Evolutionary conservation across 2,113 vertebrate genomes (phyloP).

Genomic region (Parotia lawesii): DNA sequence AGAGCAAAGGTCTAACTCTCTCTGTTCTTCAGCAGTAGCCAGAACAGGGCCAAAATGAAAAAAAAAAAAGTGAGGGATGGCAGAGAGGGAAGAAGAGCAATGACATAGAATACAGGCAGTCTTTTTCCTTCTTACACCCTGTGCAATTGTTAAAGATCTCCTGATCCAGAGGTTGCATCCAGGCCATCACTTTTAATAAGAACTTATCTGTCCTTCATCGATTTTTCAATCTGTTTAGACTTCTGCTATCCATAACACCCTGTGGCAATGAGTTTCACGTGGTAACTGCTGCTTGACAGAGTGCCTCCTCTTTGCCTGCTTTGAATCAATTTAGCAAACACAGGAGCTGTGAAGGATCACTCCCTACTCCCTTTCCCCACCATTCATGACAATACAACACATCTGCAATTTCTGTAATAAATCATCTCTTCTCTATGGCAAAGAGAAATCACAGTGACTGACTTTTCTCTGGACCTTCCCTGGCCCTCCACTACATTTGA

Average conservation of each 20-base stretch:
- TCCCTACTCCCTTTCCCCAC: not conserved
- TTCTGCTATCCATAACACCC: conserved; percentile 43
- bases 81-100: not conserved
- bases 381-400: not conserved
- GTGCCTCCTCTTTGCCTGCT: not conserved
- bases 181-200: conserved; percentile 48
- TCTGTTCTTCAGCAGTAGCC: not conserved
- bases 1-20: not conserved
- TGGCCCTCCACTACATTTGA: not conserved
- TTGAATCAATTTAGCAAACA: conserved; percentile 3
- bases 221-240: conserved; percentile 56
- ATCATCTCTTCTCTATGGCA: not conserved
- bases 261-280: conserved; percentile 1
- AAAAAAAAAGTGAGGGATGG: too few relatives aligned
- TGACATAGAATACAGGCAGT: not conserved
- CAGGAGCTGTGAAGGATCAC: not conserved
- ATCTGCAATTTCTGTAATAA: not conserved
- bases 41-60: not conserved
- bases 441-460: not conserved
- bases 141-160: conserved; percentile 21
- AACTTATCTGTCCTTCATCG: conserved; percentile 31
- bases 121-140: not conserved
- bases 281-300: conserved; percentile 18
- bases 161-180: conserved; percentile 7
- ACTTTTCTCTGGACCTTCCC: not conserved